These are phyloP conservation scores for Pardalotus punctatus DNA, from an alignment of 2,113 vertebrate genomes.

Conservation along the genomic window DNA sequence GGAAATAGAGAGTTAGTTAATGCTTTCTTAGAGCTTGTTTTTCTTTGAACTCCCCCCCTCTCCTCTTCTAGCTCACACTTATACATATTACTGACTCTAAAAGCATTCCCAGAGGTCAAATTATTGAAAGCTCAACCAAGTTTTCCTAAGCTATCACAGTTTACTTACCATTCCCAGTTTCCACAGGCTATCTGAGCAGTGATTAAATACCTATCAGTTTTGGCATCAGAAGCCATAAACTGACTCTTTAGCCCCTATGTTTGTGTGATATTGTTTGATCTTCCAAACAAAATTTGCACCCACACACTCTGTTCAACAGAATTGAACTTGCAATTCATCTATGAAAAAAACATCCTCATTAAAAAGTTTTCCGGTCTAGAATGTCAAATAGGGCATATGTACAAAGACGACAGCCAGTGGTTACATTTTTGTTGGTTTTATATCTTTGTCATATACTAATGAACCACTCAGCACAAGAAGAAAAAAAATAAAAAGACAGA, in stretches of 20 bases:
- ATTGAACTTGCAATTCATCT: background rate
- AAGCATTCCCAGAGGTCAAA: conserved; percentile 51
- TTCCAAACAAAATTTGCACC: conserved; percentile 38
- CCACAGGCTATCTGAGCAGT: background rate
- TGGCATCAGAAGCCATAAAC: background rate
- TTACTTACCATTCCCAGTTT: conserved; percentile 32
- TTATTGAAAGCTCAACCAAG: conserved; percentile 58
- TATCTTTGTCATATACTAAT: conserved; percentile 32
- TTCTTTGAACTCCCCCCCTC: conserved; percentile 20
- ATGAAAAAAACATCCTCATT: conserved; percentile 40
- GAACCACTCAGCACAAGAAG: background rate
- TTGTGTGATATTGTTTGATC: conserved; percentile 43
- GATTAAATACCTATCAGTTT: conserved; percentile 40
- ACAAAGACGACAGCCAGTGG: background rate
- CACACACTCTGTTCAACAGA: background rate
- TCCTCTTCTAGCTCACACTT: conserved; percentile 14
- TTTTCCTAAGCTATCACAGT: conserved; percentile 60
- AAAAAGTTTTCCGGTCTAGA: conserved; percentile 45
- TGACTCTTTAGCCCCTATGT: conserved; percentile 14
- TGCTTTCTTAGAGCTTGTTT: conserved; percentile 42
- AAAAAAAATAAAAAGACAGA: background rate
- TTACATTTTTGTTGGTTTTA: background rate
- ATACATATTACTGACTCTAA: conserved; percentile 27
- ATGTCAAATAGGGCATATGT: conserved; percentile 10
- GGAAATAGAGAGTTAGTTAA: background rate